These are phyloP conservation scores for Struthio camelus DNA, from an alignment of 2,113 vertebrate genomes.

Conservation along the genomic window DNA sequence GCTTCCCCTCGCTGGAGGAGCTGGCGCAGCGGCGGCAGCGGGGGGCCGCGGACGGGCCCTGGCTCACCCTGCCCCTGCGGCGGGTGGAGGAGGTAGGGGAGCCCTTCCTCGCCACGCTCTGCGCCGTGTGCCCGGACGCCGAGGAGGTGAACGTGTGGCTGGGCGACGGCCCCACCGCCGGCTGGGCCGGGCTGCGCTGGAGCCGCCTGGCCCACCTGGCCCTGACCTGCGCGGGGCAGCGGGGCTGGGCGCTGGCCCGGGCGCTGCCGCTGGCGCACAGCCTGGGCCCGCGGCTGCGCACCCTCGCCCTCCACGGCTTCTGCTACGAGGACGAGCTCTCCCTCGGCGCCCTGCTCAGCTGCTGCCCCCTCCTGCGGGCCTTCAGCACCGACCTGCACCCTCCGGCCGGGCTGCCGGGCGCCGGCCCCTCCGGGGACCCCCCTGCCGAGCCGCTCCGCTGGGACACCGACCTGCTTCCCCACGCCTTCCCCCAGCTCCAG, in stretches of 20 bases:
- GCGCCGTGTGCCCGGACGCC: neutral
- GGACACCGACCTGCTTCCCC: neutral
- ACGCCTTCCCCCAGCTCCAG: neutral
- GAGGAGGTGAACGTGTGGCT: neutral
- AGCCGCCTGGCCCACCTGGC: neutral
- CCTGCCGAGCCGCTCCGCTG: fast-evolving
- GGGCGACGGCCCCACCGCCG: fast-evolving
- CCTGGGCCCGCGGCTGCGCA: neutral
- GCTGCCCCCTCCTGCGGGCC: conserved; percentile 8
- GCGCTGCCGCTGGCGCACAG: neutral
- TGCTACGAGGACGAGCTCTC: neutral
- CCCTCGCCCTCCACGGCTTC: conserved; percentile 61
- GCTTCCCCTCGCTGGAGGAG: conserved; percentile 52
- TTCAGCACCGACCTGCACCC: neutral
- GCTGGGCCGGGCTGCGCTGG: conserved; percentile 20
- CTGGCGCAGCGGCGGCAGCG: neutral
- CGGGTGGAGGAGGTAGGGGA: conserved; percentile 43
- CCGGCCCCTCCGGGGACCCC: fast-evolving
- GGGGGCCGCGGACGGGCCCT: fast-evolving
- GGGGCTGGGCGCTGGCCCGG: neutral
- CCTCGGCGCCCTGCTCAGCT: neutral
- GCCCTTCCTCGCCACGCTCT: neutral
- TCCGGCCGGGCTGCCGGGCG: fast-evolving
- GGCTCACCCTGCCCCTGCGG: neutral
- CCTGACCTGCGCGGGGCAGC: neutral